Base-by-base conservation (phyloP, 2,113 vertebrate species). In the Calonectris borealis region DNA sequence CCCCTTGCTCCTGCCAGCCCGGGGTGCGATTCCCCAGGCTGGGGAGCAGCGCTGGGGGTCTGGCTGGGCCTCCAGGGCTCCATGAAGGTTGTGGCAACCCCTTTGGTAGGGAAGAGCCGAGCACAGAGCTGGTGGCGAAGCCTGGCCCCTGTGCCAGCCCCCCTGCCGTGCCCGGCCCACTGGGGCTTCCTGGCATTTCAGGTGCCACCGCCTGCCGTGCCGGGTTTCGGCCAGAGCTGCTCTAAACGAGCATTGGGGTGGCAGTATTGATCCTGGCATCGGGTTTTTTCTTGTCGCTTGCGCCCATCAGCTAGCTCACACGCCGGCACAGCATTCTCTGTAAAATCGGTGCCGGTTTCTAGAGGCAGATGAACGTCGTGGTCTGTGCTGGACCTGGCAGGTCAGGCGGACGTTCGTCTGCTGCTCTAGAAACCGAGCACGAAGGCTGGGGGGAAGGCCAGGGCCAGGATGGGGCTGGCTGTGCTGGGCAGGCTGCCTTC, bases 311-410 rank as follows among this genome's bases (percentile, higher is more conserved):
- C 22, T 16, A 16, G 71, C 31, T 51, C 14, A 10, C 12, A 11
- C 4, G 8, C 22, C 7, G 6, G 42, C 58, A 42, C 36, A 13
- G 21, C 1, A 3, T 25, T 3, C 70, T 27, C 13, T 48, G 32
- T 31, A 5, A 20, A 62, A 42, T 22, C 4, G 1, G 16, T 22
- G 52, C 25, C 0, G 2, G 38, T 52, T 82, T 44, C 38, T 32
- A 5, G 57, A 17, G 52, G 31, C 46, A 4, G 48, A 9, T 32
- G 77, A 54, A 49, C 0, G 0, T 32, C 14, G 13, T 0, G 5
- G 8, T n/a, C 16, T 1, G 3, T 4, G 8, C 48, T 51, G n/a
- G 70, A 10, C 14, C 68, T 11, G 42, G 65, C 60, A 13, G 65
- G 32, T 9, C n/a, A 16, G 46, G 73, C 15, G 0, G 75, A 13